Conservation (phyloP, 2,113 vertebrate species). For the Vidua chalybeata region DNA sequence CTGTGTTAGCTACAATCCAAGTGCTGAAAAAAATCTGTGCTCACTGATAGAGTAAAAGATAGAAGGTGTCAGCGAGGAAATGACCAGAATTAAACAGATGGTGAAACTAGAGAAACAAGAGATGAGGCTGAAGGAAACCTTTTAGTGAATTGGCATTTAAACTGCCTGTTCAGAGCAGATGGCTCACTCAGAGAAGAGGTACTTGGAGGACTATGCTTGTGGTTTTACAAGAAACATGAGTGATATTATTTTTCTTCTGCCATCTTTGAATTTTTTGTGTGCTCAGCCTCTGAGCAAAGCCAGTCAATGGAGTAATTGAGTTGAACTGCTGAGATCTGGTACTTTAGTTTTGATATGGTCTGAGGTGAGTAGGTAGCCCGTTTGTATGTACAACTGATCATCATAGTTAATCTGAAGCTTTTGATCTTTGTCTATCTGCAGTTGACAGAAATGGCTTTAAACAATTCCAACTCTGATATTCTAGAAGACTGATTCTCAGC, state of each 20-base stretch:
- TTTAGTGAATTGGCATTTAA: not conserved
- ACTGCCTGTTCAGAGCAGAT: not conserved
- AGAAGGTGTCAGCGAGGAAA: not conserved
- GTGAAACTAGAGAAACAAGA: not conserved
- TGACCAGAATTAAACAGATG: not conserved
- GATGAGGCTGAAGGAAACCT: not conserved
- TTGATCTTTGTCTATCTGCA: not conserved
- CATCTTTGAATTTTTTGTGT: not conserved
- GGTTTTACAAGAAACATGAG: not conserved
- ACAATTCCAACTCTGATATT: not conserved
- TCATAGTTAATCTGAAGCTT: not conserved
- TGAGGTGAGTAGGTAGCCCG: not conserved
- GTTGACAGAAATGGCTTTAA: not conserved
- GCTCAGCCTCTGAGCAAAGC: not conserved
- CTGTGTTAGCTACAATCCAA: not conserved
- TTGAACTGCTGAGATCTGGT: not conserved
- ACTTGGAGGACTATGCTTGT: not conserved
- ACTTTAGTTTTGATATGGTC: not conserved
- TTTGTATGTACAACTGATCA: not conserved
- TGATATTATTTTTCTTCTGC: not conserved
- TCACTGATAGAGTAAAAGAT: not conserved
- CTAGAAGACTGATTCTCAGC: not conserved
- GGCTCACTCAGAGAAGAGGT: not conserved
- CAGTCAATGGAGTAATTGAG: not conserved
- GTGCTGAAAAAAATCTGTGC: not conserved